Evolutionary conservation across 2,888 invertebrate species (phyloP).

Genomic region (Chorisops tibialis): DNA sequence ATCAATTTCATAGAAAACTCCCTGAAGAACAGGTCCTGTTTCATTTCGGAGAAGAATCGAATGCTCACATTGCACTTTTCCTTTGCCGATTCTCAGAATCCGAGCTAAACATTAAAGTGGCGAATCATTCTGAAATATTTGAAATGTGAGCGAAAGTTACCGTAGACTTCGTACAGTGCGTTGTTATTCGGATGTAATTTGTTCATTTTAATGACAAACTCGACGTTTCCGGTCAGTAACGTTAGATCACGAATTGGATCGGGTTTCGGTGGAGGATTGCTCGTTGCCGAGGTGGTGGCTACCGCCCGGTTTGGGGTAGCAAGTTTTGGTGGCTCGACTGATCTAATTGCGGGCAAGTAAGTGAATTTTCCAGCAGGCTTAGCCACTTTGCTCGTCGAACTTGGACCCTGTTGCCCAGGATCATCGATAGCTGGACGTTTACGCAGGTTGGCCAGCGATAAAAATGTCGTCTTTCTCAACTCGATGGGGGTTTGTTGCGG

Average conservation of each 20-base stretch:
- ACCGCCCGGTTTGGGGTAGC: background rate
- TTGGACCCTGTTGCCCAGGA: background rate
- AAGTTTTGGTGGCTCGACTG: background rate
- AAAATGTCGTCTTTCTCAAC: background rate
- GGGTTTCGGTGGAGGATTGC: background rate
- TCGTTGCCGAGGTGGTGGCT: background rate
- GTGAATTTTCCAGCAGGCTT: background rate
- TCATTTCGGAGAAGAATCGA: slow-evolving; percentile 42
- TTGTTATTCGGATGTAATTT: slow-evolving; percentile 30
- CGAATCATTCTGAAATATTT: background rate
- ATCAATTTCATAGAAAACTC: slow-evolving; percentile 45
- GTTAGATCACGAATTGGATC: background rate
- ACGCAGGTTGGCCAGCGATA: background rate
- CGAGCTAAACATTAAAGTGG: slow-evolving; percentile 44
- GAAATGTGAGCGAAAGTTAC: slow-evolving; percentile 35
- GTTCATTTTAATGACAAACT: slow-evolving; percentile 42
- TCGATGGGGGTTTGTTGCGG: background rate
- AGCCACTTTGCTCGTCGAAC: background rate
- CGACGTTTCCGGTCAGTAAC: slow-evolving; percentile 42
- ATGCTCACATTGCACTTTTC: slow-evolving; percentile 41
- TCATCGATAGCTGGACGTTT: background rate
- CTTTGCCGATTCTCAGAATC: slow-evolving; percentile 41
- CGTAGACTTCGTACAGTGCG: slow-evolving; percentile 46
- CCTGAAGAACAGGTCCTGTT: slow-evolving; percentile 45
- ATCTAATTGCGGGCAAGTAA: background rate